Conservation (phyloP, 92 coral and sea anemone genomes). For the Muricea muricata region DNA sequence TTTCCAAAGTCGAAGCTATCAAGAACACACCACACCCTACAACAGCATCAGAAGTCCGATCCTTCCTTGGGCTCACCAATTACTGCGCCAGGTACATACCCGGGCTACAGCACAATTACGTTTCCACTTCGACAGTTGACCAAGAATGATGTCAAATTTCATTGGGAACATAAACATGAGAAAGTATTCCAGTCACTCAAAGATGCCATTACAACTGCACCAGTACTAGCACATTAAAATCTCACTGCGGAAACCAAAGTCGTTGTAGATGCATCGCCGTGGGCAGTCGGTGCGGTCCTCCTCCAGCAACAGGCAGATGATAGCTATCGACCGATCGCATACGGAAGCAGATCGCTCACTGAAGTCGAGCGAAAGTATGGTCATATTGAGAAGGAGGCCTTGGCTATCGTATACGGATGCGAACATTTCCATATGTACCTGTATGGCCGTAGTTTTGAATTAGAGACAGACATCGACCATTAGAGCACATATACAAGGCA, state of each 20-base stretch:
- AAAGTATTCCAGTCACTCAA: conserved; percentile 40
- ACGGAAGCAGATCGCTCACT: conserved; percentile 44
- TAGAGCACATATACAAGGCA: conserved; percentile 55
- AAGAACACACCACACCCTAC: conserved; percentile 52
- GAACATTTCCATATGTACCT: conserved; percentile 67
- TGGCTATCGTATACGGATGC: conserved; percentile 43
- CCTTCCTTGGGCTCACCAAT: conserved; percentile 62
- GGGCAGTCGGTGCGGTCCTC: conserved; percentile 55
- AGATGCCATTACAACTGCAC: conserved; percentile 39
- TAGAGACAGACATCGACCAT: conserved; percentile 64
- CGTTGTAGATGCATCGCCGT: conserved; percentile 60
- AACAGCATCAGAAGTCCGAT: conserved; percentile 54
- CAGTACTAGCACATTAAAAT: conserved; percentile 62
- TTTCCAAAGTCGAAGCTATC: conserved; percentile 52
- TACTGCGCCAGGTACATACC: conserved; percentile 40
- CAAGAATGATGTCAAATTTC: conserved; percentile 44
- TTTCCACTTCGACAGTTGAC: conserved; percentile 55
- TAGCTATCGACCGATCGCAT: conserved; percentile 42
- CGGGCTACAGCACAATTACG: conserved; percentile 58
- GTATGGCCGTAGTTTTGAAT: conserved; percentile 51
- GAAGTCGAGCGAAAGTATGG: background rate
- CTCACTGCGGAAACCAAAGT: conserved; percentile 37
- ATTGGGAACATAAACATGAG: conserved; percentile 50
- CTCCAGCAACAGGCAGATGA: conserved; percentile 46
- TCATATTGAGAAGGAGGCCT: conserved; percentile 4